Percentiles rank a stretch among this genome's conserved stretches.
These are phyloP conservation scores for Eustalomyia histrio DNA, from an alignment of 2,888 invertebrate species.

Conservation along the genomic window DNA sequence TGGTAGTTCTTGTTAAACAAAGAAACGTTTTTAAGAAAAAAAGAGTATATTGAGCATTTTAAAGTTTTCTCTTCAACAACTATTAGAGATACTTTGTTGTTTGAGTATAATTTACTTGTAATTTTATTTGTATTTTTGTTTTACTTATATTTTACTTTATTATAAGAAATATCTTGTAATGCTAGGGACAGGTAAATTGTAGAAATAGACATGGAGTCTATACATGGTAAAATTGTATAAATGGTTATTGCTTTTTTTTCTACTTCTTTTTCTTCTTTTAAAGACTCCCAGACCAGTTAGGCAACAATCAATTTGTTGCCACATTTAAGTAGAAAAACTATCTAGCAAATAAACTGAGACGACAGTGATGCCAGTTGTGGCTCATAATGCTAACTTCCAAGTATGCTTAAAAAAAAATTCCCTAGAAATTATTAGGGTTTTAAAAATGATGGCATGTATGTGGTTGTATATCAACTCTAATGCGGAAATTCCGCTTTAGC, in stretches of 20 bases:
- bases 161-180: not conserved
- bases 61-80: too few relatives aligned
- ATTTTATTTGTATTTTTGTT: not conserved
- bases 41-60: too few relatives aligned
- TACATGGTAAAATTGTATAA: not conserved
- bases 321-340: constrained; percentile 17
- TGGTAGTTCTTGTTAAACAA: too few relatives aligned
- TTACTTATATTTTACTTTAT: not conserved
- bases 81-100: not conserved
- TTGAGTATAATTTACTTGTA: not conserved
- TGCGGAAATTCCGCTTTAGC: too few relatives aligned
- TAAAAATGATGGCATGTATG: too few relatives aligned
- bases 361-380: not conserved
- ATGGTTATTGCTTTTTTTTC: not conserved
- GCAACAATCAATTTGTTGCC: constrained; percentile 59
- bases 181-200: not conserved
- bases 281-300: constrained; percentile 48
- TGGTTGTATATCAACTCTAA: too few relatives aligned
- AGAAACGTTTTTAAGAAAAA: too few relatives aligned
- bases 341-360: not conserved
- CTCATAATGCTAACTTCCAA: too few relatives aligned
- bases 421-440: too few relatives aligned
- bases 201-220: not conserved
- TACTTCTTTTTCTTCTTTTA: not conserved
- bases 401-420: too few relatives aligned